Percentiles rank a stretch among this genome's conserved stretches.
phyloP scores from a whole-genome alignment of 2,797 vertebrate genomes.

The Eupleurogrammus muticus region DNA sequence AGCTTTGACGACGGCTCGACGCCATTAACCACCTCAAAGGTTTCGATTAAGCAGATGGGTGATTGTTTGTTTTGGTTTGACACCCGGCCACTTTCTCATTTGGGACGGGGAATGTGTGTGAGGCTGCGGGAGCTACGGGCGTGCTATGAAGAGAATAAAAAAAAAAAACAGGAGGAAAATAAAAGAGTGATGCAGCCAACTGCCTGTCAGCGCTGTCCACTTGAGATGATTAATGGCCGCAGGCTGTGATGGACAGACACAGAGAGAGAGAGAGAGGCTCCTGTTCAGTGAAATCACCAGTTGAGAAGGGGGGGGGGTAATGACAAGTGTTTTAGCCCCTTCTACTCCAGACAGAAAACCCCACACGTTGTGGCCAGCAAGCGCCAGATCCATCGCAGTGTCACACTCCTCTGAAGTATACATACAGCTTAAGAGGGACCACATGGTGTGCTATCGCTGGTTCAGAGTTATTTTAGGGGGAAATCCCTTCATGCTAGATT shows the following conservation, averaged over 20 bases:
- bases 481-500: slow-evolving; percentile 53
- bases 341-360: slow-evolving; percentile 42
- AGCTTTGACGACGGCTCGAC: slow-evolving; percentile 37
- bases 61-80: slow-evolving; percentile 75
- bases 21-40: slow-evolving; percentile 71
- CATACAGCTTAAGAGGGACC: slow-evolving; percentile 63
- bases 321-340: slow-evolving; percentile 65
- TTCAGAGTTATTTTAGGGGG: slow-evolving; percentile 53
- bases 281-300: slow-evolving; percentile 66
- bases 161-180: slow-evolving; percentile 51
- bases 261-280: slow-evolving; percentile 65
- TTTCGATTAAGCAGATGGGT: slow-evolving; percentile 75
- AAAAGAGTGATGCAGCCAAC: slow-evolving; percentile 76
- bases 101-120: slow-evolving; percentile 24
- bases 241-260: slow-evolving; percentile 78
- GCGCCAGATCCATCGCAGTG: slow-evolving; percentile 40
- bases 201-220: slow-evolving; percentile 79
- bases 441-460: slow-evolving; percentile 58
- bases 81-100: slow-evolving; percentile 55
- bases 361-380: slow-evolving; percentile 49
- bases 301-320: slow-evolving; percentile 31
- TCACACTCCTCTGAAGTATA: slow-evolving; percentile 54
- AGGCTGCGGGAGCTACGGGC: slow-evolving; percentile 12
- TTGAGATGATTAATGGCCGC: slow-evolving; percentile 83
- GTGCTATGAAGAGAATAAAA: slow-evolving; percentile 37